These are phyloP conservation scores for Meiosimyza decipiens DNA, from an alignment of 2,888 invertebrate species.

Conservation along the genomic window DNA sequence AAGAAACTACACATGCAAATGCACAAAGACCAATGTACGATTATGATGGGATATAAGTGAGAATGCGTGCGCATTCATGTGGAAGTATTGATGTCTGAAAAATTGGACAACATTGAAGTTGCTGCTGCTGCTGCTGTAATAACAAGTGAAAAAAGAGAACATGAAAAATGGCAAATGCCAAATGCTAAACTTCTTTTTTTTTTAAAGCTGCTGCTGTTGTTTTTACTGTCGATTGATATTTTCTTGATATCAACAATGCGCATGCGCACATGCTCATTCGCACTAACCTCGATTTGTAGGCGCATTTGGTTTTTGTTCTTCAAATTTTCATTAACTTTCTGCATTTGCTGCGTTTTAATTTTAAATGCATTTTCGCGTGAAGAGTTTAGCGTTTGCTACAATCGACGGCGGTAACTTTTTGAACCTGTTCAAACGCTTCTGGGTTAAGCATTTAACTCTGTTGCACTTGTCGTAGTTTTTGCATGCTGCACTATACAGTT, in stretches of 20 bases:
- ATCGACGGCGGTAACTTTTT: neutral
- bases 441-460: conserved; percentile 6
- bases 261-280: too few species aligned
- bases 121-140: neutral
- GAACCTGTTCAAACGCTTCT: conserved; percentile 9
- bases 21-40: too few species aligned
- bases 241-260: neutral
- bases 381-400: neutral
- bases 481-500: too few species aligned
- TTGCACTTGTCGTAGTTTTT: too few species aligned
- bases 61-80: too few species aligned
- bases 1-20: neutral
- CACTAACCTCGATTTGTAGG: too few species aligned
- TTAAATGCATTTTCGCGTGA: conserved; percentile 4
- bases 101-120: neutral
- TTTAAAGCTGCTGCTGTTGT: conserved; percentile 39
- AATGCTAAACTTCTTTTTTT: conserved; percentile 41
- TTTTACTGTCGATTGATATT: conserved; percentile 39
- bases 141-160: too few species aligned
- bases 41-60: too few species aligned
- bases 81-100: neutral
- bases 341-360: neutral
- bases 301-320: neutral
- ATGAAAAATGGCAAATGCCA: conserved; percentile 27
- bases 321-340: neutral